Base-by-base conservation (phyloP, 2,113 vertebrate genomes). In the Mixornis gularis region DNA sequence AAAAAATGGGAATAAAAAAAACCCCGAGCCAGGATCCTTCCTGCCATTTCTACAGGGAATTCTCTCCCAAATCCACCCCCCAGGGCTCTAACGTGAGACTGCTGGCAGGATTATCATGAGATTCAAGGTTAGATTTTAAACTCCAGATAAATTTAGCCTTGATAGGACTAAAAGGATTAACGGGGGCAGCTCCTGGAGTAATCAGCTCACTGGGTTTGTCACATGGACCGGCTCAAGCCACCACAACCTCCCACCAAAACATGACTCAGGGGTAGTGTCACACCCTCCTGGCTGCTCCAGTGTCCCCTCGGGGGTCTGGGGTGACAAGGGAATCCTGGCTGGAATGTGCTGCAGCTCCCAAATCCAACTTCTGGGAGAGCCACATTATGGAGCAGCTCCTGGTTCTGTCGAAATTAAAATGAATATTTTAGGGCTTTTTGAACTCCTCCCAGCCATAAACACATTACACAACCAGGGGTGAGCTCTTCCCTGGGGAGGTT, bases 101-200 rank as follows among this genome's bases (percentile, higher is more conserved):
- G 71, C 43, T 11, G 9, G 46, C 44, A 63, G 94, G 91, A 94
- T 93, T 96, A 89, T 38, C 65, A 4, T 10, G 66, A 87, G 73
- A 85, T 60, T 59, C 91, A 95, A 96, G 93, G 89, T 92, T 93
- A 94, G 80, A 58, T 87, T 93, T 90, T 90, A 90, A 97, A 85
- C 59, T 84, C 77, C 4, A 52, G 80, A 88, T 96, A 95, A 95
- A 95, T 95, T 96, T 96, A 93, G 94, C 83, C 41, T 48, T 58
- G 30, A 51, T 13, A 84, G 88, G 88, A 72, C 91, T 95, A 95
- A 90, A 95, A 92, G 93, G 95, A 95, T 97, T 89, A 96, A 60
- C 0, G 6, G 76, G 65, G 65, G 68, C 43, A 89, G 86, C 66
- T 83, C 56, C 65, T 56, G 83, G 7, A 74, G 65, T 85, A 83